A percentile compares a stretch with the other conserved stretches of the same genome.
Conservation (phyloP, 1,140 invertebrate genomes). For the Paramacrobiotus metropolitanus region DNA sequence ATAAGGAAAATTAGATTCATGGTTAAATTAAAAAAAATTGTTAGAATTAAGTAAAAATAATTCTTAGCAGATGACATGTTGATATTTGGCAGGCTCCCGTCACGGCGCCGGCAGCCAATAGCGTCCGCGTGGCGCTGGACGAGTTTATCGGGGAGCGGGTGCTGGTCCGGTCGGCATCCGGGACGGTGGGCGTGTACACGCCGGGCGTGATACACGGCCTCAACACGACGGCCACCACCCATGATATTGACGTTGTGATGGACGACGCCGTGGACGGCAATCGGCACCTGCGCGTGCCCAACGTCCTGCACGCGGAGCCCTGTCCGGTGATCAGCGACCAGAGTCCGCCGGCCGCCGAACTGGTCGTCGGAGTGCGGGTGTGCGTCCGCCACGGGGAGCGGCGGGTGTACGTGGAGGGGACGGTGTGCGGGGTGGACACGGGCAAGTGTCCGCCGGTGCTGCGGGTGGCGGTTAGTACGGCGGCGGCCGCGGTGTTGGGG, state of each 20-base stretch:
- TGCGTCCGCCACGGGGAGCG: constrained; percentile 30
- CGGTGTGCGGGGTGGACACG: constrained; percentile 34
- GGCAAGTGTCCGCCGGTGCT: constrained; percentile 41
- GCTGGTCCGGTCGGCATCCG: neutral
- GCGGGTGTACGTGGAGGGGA: constrained; percentile 53
- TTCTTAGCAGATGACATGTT: too few relatives aligned
- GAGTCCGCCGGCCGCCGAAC: constrained; percentile 52
- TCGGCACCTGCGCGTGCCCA: constrained; percentile 25
- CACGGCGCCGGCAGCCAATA: too few relatives aligned
- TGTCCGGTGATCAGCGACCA: constrained; percentile 75
- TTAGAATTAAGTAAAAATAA: too few relatives aligned
- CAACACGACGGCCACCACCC: constrained; percentile 26
- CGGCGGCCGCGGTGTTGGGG: constrained; percentile 13
- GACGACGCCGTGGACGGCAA: constrained; percentile 37
- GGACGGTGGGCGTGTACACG: constrained; percentile 44
- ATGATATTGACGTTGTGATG: constrained; percentile 44
- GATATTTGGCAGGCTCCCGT: too few relatives aligned
- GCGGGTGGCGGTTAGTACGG: constrained; percentile 45
- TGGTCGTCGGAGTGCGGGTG: constrained; percentile 36
- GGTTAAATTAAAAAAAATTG: too few relatives aligned
- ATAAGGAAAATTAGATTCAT: too few relatives aligned
- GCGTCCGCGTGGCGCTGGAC: too few relatives aligned
- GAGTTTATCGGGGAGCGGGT: neutral
- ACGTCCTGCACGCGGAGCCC: constrained; percentile 35
- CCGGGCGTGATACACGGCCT: constrained; percentile 45